Percentiles rank a stretch among this genome's conserved stretches.
phyloP scores from a whole-genome alignment of 2,113 vertebrate genomes.

The Erythrocebus patas region DNA sequence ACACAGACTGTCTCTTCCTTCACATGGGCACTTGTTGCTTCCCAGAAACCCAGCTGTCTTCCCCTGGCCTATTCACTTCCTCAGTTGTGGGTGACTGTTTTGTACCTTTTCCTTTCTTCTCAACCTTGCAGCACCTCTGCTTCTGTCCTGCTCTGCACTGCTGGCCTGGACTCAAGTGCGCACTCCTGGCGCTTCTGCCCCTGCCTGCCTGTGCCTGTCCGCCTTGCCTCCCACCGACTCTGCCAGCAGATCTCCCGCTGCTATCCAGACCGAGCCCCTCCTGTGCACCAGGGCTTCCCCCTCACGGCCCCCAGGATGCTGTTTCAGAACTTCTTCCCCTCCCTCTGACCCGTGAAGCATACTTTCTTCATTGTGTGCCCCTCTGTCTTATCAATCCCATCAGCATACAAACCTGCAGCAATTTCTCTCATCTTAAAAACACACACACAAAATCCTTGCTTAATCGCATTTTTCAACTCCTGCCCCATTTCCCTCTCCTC shows the following conservation, averaged over 20 bases:
- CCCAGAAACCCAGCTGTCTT: not conserved
- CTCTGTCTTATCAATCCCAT: not conserved
- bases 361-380: not conserved
- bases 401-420: not conserved
- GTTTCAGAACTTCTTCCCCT: not conserved
- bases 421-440: not conserved
- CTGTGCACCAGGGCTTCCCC: not conserved
- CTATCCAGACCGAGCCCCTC: not conserved
- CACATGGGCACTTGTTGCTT: not conserved
- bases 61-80: not conserved
- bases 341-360: not conserved
- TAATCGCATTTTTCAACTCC: not conserved
- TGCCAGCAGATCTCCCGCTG: not conserved
- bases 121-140: not conserved
- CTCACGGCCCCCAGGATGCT: not conserved
- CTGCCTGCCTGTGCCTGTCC: fast-evolving
- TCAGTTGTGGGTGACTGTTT: not conserved
- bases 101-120: not conserved
- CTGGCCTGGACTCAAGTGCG: not conserved
- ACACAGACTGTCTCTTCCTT: not conserved
- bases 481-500: not conserved
- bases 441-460: not conserved
- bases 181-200: not conserved
- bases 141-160: not conserved
- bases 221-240: fast-evolving